Evolutionary conservation across 2,113 vertebrate species (phyloP), one percentile per base, ranked within the genome.

Genomic region (Ceratotherium simum): DNA sequence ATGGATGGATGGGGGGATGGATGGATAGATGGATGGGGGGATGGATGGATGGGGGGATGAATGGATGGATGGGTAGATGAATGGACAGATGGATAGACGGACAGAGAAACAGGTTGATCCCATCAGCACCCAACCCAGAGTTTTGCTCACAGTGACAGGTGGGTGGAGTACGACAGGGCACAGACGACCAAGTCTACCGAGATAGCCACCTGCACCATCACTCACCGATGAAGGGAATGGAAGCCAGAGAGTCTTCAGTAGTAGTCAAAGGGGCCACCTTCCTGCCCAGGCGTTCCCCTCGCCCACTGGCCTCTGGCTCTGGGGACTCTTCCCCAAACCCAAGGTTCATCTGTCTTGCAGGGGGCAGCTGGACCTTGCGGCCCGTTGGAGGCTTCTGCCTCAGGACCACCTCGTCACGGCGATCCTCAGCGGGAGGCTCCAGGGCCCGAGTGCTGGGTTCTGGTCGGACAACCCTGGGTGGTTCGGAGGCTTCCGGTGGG

Each of bases 191-290:
- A 10, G 46, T 27, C 33, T 48, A 60, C 58, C 58, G 31, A 58
- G 58, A 62, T 73, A 23, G 27, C 39, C 65, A 33, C 73, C 56
- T 1, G 3, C 31, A 6, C 54, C 36, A 11, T 5, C 5, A 97
- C 99, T 99, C 98, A 99, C 99, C 99, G 67, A 99, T 99, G 98
- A 99, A 99, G 46, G 99, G 99, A 95, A 99, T 99, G 92, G 99
- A 99, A 0, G 99, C 99, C 98, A 99, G 98, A 0, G 99, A 99
- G 97, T 99, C 99, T 64, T 99, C 99, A 1, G 99, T 99, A 33
- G 99, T 96, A 0, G 99, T 98, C 86, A 99, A 96, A 0, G 99
- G 99, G 46, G 99, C 98, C 46, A 99, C 98, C 8, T 97, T 99
- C 94, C 98, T 98, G 39, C 99, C 99, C 3, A 96, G 98, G 89